Base-by-base conservation (phyloP, 2,113 vertebrate genomes). In the Orientallactaga bullata region DNA sequence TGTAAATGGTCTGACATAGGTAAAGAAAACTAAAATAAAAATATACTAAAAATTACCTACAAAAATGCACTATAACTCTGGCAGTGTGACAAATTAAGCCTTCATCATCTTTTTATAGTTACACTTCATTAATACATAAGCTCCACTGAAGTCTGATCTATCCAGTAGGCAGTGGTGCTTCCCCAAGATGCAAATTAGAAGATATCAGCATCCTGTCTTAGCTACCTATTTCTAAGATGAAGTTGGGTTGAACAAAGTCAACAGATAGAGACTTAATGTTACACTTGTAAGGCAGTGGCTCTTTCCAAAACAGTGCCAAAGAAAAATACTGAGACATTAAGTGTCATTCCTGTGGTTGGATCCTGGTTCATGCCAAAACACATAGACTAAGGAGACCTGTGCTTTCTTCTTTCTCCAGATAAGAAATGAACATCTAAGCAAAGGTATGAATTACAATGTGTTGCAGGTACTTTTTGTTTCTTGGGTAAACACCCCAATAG, bases 331-430 rank as follows among this genome's bases (percentile, higher is more conserved):
- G 4, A 4, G 21, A 4, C 42, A 2, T 5, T 17, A 21, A 68
- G 20, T 39, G 15, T 3, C 26, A 32, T 39, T 89, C 3, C 3
- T 13, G 1, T 71, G 21, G 2, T 6, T 35, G 12, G 32, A 68
- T 0, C 0, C 1, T n/a, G 24, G 15, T 47, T 12, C 28, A 47
- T 63, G 15, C 12, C 16, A 28, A 91, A 79, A 71, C 2, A 63
- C 21, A 18, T 16, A 72, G 37, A 42, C 9, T 66, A 10, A 71
- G 24, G 1, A 86, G 11, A 69, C 1, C 17, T 65, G n/a, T 5
- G 2, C 12, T 18, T 42, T 30, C 1, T 42, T 63, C 39, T 0
- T 5, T 0, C 1, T 8, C 30, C 15, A 9, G 8, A 8, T 17
- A 55, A 66, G 7, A 1, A 32, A 7, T 76, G 51, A 51, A 0